Percentiles rank a stretch among this genome's conserved stretches.
These are phyloP conservation scores for Sciurus carolinensis DNA, from an alignment of 2,797 vertebrate genomes.

Conservation along the genomic window DNA sequence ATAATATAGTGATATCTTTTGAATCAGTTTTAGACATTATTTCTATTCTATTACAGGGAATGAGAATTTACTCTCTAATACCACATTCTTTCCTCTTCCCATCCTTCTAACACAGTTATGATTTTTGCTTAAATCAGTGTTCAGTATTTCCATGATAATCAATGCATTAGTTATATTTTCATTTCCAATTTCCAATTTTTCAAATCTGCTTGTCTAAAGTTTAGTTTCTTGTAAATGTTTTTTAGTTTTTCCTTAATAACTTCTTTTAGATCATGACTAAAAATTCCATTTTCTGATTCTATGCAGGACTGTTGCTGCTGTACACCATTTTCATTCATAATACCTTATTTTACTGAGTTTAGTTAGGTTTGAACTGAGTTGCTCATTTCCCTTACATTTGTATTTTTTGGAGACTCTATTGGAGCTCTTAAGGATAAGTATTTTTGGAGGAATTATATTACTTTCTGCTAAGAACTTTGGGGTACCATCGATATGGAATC, in stretches of 20 bases:
- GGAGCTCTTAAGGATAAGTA: not conserved
- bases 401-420: not conserved
- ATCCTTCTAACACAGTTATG: not conserved
- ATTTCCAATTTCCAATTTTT: not conserved
- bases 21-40: not conserved
- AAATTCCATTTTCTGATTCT: not conserved
- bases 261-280: not conserved
- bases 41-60: not conserved
- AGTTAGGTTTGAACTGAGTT: not conserved
- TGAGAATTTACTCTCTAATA: not conserved
- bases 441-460: not conserved
- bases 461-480: not conserved
- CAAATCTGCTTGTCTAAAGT: not conserved
- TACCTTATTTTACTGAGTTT: not conserved
- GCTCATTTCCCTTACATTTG: not conserved
- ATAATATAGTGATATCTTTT: not conserved
- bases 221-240: not conserved
- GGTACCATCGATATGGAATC: not conserved
- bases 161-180: not conserved
- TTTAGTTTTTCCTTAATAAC: not conserved
- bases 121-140: constrained; percentile 10
- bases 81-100: not conserved
- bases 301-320: not conserved
- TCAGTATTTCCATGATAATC: not conserved
- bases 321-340: not conserved